phyloP scores from a whole-genome alignment of 2,888 invertebrate species.

The Andrena hattorfiana region DNA sequence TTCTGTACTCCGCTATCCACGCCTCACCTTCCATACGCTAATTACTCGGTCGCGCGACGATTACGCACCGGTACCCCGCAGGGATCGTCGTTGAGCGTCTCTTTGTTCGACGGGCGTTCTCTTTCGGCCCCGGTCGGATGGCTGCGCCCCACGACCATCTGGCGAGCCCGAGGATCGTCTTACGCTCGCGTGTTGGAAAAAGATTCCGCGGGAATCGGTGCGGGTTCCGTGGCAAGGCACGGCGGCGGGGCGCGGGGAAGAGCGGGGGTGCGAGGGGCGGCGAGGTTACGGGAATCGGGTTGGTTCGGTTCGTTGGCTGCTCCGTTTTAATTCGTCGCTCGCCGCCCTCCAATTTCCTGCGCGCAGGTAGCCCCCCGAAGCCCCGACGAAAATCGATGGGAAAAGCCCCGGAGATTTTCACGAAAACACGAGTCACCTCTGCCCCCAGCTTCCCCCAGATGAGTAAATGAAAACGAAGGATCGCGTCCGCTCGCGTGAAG shows the following conservation, averaged over 20 bases:
- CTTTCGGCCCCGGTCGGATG: constrained; percentile 21
- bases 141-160: constrained; percentile 21
- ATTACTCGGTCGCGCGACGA: constrained; percentile 68
- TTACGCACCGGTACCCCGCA: constrained; percentile 6
- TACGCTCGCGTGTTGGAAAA: constrained; percentile 38
- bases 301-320: constrained; percentile 60
- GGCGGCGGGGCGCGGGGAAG: neutral
- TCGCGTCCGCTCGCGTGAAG: constrained; percentile 34
- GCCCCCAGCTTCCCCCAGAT: neutral
- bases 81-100: neutral
- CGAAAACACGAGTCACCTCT: constrained; percentile 60
- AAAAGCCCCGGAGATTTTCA: constrained; percentile 63
- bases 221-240: constrained; percentile 18
- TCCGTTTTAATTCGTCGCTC: constrained; percentile 64
- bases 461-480: constrained; percentile 60
- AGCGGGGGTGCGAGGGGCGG: neutral
- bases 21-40: neutral
- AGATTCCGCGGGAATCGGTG: constrained; percentile 29
- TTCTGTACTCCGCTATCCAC: neutral
- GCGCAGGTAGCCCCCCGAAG: constrained; percentile 59
- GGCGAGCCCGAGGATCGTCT: constrained; percentile 33
- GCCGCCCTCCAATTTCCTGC: constrained; percentile 66
- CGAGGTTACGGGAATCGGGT: constrained; percentile 36
- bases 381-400: constrained; percentile 65
- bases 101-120: constrained; percentile 24